Percentiles rank a stretch among this genome's conserved stretches.
phyloP scores from a whole-genome alignment of 2,113 vertebrate species.

The Miniopterus natalensis region DNA sequence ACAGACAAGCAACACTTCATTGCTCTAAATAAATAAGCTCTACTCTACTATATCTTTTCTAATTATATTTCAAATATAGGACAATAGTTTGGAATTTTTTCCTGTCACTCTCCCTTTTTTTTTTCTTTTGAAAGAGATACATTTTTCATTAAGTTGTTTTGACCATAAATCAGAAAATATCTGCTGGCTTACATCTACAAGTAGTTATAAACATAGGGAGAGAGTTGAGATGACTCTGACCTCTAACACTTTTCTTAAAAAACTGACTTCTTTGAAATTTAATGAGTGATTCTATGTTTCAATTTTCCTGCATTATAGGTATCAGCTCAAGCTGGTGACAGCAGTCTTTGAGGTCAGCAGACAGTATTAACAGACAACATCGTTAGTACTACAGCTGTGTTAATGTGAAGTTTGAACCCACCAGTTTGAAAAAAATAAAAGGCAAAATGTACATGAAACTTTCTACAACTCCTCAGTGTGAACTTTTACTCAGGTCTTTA shows the following conservation, averaged over 20 bases:
- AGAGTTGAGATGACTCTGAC: slow-evolving; percentile 48
- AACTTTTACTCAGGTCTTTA: slow-evolving; percentile 66
- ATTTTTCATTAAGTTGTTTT: slow-evolving; percentile 65
- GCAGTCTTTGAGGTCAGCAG: slow-evolving; percentile 67
- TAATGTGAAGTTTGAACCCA: slow-evolving; percentile 62
- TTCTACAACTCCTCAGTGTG: slow-evolving; percentile 70
- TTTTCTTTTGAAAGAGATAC: background rate
- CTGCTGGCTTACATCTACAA: slow-evolving; percentile 5
- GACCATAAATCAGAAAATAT: slow-evolving; percentile 46
- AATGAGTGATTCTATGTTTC: slow-evolving; percentile 62
- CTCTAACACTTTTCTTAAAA: slow-evolving; percentile 42
- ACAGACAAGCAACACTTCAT: background rate
- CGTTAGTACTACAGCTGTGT: background rate
- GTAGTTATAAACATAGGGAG: slow-evolving; percentile 43
- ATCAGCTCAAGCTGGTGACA: slow-evolving; percentile 54
- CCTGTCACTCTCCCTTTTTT: background rate
- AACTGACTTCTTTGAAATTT: slow-evolving; percentile 63
- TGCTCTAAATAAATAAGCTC: background rate
- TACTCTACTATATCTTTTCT: background rate
- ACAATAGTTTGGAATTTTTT: slow-evolving; percentile 4
- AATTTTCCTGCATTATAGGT: slow-evolving; percentile 67
- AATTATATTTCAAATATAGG: slow-evolving; percentile 4
- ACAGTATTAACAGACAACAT: slow-evolving; percentile 60
- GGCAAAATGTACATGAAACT: slow-evolving; percentile 68
- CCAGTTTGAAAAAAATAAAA: background rate